Evolutionary conservation across 2,113 vertebrate species (phyloP), one percentile per base, ranked within the genome.

Genomic region (Melanocharis versteri): DNA sequence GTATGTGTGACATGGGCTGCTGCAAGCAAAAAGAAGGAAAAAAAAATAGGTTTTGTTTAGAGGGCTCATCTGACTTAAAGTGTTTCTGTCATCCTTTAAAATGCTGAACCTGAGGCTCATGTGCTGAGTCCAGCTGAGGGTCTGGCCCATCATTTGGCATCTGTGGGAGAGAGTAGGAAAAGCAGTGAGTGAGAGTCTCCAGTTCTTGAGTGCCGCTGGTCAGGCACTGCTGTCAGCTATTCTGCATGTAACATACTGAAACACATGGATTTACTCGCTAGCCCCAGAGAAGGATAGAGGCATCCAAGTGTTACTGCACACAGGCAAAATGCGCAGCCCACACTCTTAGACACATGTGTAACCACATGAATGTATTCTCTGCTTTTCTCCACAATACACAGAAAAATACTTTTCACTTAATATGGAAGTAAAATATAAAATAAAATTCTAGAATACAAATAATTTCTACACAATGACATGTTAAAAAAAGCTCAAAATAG

Each of bases 41-140:
- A 66, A 14, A 8, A 2, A 83, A 68, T 39, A 47, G 6, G 1
- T 62, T 89, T 95, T 89, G 35, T 89, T 87, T 65, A 48, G 78
- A 69, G 76, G 54, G 39, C 42, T 93, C 24, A 80, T 95, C 62
- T 96, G 84, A 91, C 87, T 57, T 93, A 62, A 83, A 86, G 39
- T 23, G 3, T 95, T 96, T 93, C 66, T 97, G 93, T 94, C 87
- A 77, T 70, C 50, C 44, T 93, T 72, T 94, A 91, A 97, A 95
- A 90, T 62, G 68, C 37, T 95, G 93, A 86, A 95, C 90, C 93
- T 62, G 71, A 83, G 87, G 92, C 71, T 94, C 33, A n/a, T 81
- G 58, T 44, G 30, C 30, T 62, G 35, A 80, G 68, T 83, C 82
- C 92, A 93, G 91, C 86, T 95, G 91, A 91, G 93, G 53, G 85